Evolutionary conservation across 2,113 vertebrate genomes (phyloP).

Genomic region (Poeciliopsis prolifica): DNA sequence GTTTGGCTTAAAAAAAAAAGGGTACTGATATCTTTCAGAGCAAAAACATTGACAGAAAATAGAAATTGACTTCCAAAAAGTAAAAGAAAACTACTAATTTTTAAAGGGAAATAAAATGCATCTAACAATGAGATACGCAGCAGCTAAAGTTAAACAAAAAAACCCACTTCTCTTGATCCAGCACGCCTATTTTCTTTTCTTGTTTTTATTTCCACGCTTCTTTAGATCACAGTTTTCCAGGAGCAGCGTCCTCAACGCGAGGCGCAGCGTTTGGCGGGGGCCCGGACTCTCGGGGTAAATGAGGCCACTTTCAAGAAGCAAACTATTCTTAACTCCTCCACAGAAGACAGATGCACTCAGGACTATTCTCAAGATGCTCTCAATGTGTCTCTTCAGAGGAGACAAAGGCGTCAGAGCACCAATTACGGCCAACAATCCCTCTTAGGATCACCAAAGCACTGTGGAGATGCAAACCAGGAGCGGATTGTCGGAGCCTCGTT

Average conservation of each 20-base stretch:
- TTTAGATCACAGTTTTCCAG: constrained; percentile 22
- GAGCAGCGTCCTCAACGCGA: constrained; percentile 13
- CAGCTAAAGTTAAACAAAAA: not conserved
- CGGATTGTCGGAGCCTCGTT: not conserved
- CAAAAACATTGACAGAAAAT: not conserved
- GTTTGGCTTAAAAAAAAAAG: not conserved
- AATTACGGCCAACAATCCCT: constrained; percentile 53
- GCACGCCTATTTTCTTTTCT: not conserved
- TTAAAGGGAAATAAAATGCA: not conserved
- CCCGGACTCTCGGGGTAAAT: constrained; percentile 52
- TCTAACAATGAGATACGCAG: not conserved
- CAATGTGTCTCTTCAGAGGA: constrained; percentile 50
- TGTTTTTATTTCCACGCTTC: constrained; percentile 6
- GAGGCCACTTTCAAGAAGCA: constrained; percentile 55
- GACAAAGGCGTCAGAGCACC: constrained; percentile 46
- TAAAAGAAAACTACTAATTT: not conserved
- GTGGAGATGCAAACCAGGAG: constrained; percentile 8
- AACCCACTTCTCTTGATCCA: not conserved
- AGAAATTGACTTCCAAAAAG: not conserved
- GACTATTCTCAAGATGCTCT: constrained; percentile 56
- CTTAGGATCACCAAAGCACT: constrained; percentile 35
- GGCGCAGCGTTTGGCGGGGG: constrained; percentile 26
- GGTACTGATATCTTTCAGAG: not conserved
- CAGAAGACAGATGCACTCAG: constrained; percentile 60
- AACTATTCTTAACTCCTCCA: constrained; percentile 56